Conservation (phyloP, 2,113 vertebrate species). For the Enhydra lutris region DNA sequence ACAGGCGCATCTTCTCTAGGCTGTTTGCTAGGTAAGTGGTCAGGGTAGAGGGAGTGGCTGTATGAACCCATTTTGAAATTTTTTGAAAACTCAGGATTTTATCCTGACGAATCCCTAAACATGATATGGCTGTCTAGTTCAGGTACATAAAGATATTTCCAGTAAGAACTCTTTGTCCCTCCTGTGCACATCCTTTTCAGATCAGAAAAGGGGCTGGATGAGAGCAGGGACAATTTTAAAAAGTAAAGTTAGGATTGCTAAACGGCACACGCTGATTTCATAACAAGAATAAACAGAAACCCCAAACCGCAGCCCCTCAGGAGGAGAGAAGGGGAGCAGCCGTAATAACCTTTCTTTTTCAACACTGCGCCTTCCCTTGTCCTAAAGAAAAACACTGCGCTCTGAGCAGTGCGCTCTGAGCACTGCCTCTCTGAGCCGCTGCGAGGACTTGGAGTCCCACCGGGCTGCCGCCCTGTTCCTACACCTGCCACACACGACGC, state of each 20-base stretch:
- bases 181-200: background rate
- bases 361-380: background rate
- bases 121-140: background rate
- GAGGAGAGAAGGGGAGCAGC: background rate
- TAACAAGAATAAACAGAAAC: background rate
- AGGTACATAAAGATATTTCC: background rate
- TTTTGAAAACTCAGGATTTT: background rate
- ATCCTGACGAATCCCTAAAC: background rate
- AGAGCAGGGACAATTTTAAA: background rate
- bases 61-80: background rate
- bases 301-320: background rate
- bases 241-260: background rate
- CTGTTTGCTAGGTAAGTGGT: background rate
- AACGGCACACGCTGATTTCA: background rate
- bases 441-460: background rate
- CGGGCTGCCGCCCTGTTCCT: background rate
- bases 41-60: background rate
- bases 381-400: background rate
- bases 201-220: background rate
- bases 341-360: background rate
- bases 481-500: accelerated
- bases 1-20: background rate
- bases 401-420: too few species aligned
- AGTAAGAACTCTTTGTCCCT: background rate
- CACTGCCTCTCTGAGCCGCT: background rate